Conservation (phyloP, 2,113 vertebrate species). For the Alligator mississippiensis region DNA sequence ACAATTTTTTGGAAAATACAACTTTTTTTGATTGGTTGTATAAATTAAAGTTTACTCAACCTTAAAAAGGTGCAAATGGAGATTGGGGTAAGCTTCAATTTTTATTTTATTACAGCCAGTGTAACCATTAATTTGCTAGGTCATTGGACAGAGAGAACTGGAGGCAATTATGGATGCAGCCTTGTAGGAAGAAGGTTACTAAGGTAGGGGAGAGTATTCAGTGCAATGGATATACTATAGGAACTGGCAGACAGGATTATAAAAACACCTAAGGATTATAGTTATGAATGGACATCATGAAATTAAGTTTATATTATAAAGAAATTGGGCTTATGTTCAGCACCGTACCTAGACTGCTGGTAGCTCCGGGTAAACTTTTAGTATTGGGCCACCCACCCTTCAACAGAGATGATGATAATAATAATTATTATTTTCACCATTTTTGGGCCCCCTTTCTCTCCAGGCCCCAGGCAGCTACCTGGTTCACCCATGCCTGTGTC, state of each 20-base stretch:
- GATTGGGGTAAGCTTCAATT: not conserved
- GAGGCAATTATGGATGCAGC: not conserved
- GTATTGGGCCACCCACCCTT: too few species aligned
- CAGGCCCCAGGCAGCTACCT: too few species aligned
- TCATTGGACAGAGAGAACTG: not conserved
- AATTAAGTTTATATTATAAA: not conserved
- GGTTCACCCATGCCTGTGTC: too few species aligned
- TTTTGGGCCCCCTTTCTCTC: too few species aligned
- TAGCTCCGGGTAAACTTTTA: too few species aligned
- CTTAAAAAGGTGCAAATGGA: not conserved
- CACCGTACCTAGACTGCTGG: not conserved
- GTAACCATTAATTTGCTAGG: not conserved
- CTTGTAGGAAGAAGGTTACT: not conserved
- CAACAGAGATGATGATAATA: too few species aligned
- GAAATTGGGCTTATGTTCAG: not conserved
- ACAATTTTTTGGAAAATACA: too few species aligned
- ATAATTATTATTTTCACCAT: too few species aligned
- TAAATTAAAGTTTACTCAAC: not conserved
- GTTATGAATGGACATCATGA: not conserved
- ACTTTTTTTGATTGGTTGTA: too few species aligned
- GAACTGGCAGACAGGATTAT: not conserved
- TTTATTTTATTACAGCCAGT: not conserved
- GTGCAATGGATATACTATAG: not conserved
- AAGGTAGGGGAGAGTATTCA: not conserved
- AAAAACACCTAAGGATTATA: not conserved